phyloP scores from a whole-genome alignment of 2,113 vertebrate species.

The Bubo blakistoni region DNA sequence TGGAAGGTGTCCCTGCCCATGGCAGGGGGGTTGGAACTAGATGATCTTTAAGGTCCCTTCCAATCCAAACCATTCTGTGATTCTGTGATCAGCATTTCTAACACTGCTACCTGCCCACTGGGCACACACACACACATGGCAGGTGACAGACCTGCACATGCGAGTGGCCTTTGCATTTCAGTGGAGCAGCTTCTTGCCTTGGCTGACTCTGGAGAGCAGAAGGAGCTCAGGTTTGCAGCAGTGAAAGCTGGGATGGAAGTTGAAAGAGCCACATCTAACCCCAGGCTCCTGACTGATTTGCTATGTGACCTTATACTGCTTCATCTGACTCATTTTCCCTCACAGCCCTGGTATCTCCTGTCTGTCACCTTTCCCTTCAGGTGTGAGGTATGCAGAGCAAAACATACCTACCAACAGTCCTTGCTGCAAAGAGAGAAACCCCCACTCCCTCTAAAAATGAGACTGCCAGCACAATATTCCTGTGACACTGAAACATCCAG shows the following conservation, averaged over 20 bases:
- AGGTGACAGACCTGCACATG: no score
- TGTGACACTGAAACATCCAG: not conserved
- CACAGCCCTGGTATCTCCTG: fast-evolving
- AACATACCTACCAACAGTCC: not conserved
- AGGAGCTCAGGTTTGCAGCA: not conserved
- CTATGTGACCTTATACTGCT: fast-evolving
- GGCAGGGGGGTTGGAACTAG: no score
- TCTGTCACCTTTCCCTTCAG: not conserved
- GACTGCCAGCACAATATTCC: not conserved
- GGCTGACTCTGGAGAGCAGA: no score
- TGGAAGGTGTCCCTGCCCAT: no score
- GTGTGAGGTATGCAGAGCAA: fast-evolving
- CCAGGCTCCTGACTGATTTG: not conserved
- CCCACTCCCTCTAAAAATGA: not conserved
- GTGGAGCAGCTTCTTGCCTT: not conserved
- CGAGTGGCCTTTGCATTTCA: not conserved
- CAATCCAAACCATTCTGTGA: no score
- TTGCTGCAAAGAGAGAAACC: not conserved
- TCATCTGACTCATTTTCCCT: not conserved
- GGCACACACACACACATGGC: no score
- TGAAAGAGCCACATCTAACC: fast-evolving
- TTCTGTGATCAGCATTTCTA: no score
- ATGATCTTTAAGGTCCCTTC: no score
- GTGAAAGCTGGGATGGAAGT: not conserved
- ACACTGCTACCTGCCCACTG: no score